Percentiles rank a stretch among this genome's conserved stretches.
Conservation (phyloP, 2,113 vertebrate genomes). For the Cairina moschata region DNA sequence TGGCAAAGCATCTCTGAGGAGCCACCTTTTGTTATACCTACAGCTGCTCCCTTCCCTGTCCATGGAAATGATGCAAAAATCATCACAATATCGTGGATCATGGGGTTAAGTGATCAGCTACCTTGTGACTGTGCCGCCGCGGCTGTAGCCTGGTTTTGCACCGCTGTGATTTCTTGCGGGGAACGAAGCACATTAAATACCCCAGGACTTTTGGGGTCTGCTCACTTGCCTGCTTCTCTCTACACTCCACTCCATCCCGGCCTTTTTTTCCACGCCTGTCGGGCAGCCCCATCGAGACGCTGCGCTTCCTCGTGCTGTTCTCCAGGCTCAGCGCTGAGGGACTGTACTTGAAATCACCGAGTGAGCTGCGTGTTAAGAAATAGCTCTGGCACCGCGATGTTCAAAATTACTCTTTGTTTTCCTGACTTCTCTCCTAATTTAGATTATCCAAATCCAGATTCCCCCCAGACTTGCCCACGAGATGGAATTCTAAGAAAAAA, state of each 20-base stretch:
- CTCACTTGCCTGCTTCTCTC: background rate
- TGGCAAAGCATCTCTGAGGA: conserved; percentile 56
- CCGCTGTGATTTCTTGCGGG: background rate
- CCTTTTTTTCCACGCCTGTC: background rate
- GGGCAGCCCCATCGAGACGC: background rate
- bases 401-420: conserved; percentile 57
- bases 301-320: background rate
- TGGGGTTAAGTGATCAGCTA: background rate
- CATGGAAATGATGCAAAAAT: background rate
- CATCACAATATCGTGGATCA: background rate
- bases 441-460: conserved; percentile 52
- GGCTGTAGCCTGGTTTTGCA: background rate
- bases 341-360: conserved; percentile 46
- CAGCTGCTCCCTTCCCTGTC: conserved; percentile 11
- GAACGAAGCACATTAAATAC: background rate
- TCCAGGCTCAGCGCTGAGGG: background rate
- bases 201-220: background rate
- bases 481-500: conserved; percentile 59
- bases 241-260: background rate
- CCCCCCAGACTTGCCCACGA: conserved; percentile 15
- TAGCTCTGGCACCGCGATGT: conserved; percentile 47
- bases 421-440: conserved; percentile 65
- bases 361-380: conserved; percentile 63
- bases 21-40: conserved; percentile 54
- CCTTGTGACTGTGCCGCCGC: background rate